Base-by-base conservation (phyloP, 2,888 invertebrate species). In the Zhuqinia jingwanae region DNA sequence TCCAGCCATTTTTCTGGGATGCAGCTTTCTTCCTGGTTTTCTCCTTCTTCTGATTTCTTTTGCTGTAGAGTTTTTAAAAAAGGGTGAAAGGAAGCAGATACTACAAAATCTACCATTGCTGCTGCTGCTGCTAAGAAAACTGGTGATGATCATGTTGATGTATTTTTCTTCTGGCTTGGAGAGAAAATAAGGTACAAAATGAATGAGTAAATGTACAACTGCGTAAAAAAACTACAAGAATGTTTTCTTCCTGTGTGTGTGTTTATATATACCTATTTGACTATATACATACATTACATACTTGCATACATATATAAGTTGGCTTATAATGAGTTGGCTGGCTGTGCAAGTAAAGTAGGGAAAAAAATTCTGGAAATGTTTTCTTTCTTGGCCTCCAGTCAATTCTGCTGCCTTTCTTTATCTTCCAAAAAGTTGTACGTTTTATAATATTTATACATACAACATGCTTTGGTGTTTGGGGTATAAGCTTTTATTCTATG, bases 301-400 rank as follows among this genome's bases (percentile, higher is more conserved):
- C n/a, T n/a, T n/a, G n/a, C n/a, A n/a, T n/a, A n/a, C n/a, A n/a
- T n/a, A n/a, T n/a, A n/a, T n/a, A n/a, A 82, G 82, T 27, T 73
- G 73, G 75, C 82, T 82, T 82, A 82, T 82, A 75, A 70, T 73
- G 50, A 56, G 56, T 22, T 75, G 75, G 60, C 58, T 27, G 60
- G 13, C 20, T 63, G 58, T 22, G 25, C 82, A 75, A 70, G 56
- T 27, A 47, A 20, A 70, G 45, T n/a, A 70, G 25, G 70, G 42
- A 58, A 78, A 17, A 50, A 56, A 13, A 75, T 15, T 27, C 53
- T 22, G 56, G 17, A 79, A 6, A 77, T 13, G n/a, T n/a, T 63
- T 30, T 63, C 58, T 36, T 76, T 84, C 27, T 84, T 84, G 84
- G 84, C 84, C 68, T 56, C 36, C 22, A 77, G 68, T 84, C 84